Conservation (phyloP, 2,797 vertebrate species). For the Semotilus atromaculatus region DNA sequence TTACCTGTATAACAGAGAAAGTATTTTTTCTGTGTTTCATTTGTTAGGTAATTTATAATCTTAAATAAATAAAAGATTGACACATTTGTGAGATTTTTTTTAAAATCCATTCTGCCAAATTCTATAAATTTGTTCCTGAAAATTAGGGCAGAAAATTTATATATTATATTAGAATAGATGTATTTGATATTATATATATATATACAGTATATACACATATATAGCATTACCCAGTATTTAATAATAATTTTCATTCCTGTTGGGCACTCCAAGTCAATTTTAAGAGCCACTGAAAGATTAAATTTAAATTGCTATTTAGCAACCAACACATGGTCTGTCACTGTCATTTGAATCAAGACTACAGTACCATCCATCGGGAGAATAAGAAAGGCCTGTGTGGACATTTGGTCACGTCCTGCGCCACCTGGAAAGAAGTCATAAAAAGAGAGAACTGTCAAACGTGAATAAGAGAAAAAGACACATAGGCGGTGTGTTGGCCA, state of each 20-base stretch:
- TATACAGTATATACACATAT: too few species aligned
- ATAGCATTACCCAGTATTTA: not conserved
- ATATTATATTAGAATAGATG: too few species aligned
- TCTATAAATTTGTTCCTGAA: not conserved
- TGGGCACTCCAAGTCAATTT: not conserved
- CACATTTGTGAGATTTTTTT: not conserved
- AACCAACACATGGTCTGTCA: slow-evolving; percentile 31
- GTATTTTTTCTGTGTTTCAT: not conserved
- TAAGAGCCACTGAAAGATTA: slow-evolving; percentile 15
- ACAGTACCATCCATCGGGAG: slow-evolving; percentile 56
- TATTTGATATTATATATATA: too few species aligned
- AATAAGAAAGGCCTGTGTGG: slow-evolving; percentile 52
- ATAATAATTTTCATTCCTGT: slow-evolving; percentile 1
- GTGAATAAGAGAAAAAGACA: slow-evolving; percentile 50
- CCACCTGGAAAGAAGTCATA: slow-evolving; percentile 77
- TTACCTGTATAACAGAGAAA: not conserved
- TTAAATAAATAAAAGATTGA: not conserved
- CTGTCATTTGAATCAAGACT: slow-evolving; percentile 39
- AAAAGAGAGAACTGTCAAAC: slow-evolving; percentile 63
- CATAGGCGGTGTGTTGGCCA: slow-evolving; percentile 39
- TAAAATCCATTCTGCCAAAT: not conserved
- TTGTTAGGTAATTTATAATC: not conserved
- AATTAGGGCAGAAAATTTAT: too few species aligned
- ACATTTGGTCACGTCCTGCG: slow-evolving; percentile 63
- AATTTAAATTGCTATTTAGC: slow-evolving; percentile 67